Conservation (phyloP, 2,888 invertebrate species). For the Leptopilina syphax region DNA sequence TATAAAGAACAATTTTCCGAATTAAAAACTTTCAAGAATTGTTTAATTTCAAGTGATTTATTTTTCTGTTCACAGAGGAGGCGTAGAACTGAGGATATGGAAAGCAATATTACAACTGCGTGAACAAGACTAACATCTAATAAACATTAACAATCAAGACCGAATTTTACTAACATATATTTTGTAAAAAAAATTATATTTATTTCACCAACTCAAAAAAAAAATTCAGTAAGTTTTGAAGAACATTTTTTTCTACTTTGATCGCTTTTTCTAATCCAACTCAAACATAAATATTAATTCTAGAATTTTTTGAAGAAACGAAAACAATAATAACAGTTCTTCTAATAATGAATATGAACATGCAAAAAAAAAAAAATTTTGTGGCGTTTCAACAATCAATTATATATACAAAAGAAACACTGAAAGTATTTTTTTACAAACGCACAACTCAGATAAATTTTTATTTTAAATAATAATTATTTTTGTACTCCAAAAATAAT, state of each 20-base stretch:
- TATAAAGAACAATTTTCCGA: too few species aligned
- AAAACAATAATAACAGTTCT: too few species aligned
- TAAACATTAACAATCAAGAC: constrained; percentile 34
- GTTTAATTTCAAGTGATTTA: too few species aligned
- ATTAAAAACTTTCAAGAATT: too few species aligned
- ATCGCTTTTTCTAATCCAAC: too few species aligned
- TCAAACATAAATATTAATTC: too few species aligned
- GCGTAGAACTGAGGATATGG: constrained; percentile 91
- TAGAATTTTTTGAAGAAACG: too few species aligned
- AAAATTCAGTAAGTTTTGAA: too few species aligned
- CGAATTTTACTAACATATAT: background rate
- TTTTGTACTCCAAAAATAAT: constrained; percentile 33
- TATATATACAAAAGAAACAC: constrained; percentile 25
- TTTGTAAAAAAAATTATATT: too few species aligned
- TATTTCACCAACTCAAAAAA: too few species aligned
- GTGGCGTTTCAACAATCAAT: constrained; percentile 36
- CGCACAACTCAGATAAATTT: background rate
- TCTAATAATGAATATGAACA: background rate
- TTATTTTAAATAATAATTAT: constrained; percentile 9
- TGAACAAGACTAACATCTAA: constrained; percentile 51
- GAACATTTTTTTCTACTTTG: too few species aligned
- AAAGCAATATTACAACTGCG: constrained; percentile 85
- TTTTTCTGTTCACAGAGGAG: constrained; percentile 80
- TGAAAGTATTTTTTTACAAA: constrained; percentile 37
- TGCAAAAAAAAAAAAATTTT: background rate